Conservation (phyloP, 1,140 invertebrate species). For the Argopecten irradians region DNA sequence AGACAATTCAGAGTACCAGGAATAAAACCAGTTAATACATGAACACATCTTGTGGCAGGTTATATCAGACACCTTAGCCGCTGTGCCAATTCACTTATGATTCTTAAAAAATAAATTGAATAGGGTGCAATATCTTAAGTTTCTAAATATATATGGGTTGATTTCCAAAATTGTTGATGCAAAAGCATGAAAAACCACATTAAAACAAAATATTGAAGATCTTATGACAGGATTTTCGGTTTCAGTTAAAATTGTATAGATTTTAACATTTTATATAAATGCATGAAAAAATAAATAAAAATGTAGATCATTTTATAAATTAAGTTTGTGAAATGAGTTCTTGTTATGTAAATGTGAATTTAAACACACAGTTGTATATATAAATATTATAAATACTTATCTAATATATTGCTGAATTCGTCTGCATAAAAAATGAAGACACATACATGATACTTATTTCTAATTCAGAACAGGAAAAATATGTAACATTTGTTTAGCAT, state of each 20-base stretch:
- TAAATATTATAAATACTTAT: not conserved
- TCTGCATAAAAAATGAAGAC: no score
- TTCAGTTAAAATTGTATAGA: not conserved
- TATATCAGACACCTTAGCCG: no score
- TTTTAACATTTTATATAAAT: not conserved
- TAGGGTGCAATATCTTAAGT: no score
- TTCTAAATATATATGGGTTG: no score
- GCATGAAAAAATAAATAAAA: not conserved
- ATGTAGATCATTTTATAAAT: not conserved
- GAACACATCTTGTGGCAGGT: no score
- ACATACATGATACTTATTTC: not conserved
- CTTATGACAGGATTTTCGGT: not conserved
- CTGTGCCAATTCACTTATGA: no score
- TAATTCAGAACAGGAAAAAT: not conserved
- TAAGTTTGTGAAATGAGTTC: not conserved
- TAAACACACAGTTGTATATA: not conserved
- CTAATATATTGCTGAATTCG: not conserved
- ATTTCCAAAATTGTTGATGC: no score
- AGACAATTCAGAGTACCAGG: no score
- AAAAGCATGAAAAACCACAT: no score
- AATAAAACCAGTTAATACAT: no score
- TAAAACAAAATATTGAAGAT: not conserved
- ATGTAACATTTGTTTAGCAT: not conserved
- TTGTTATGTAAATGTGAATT: no score
- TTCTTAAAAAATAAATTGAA: no score